Base-by-base conservation (phyloP, 1,140 invertebrate genomes). In the Drosophila yakuba region DNA sequence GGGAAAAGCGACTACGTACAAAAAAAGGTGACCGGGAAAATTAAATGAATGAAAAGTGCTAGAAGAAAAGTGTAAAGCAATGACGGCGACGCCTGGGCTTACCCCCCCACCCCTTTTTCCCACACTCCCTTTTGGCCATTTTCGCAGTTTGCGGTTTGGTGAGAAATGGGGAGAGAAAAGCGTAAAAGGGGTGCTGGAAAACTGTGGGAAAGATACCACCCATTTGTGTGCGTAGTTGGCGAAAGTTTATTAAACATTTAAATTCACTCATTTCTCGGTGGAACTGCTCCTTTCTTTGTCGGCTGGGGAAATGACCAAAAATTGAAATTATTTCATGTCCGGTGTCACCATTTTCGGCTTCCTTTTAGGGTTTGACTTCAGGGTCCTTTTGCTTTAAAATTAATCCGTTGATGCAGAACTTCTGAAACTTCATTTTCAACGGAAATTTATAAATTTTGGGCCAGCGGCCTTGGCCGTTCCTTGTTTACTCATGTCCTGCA, bases 221-320 rank as follows among this genome's bases (percentile, higher is more conserved):
- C 64, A 66, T 62, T 48, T 63, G 59, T 67, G 48, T 67, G 61
- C 67, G 64, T 71, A 71, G 64, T 69, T 71, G 67, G 43, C 60
- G 79, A 89, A 89, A 89, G 72, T 89, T 88, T 88, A 83, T 88
- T 89, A 83, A 89, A 86, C 78, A 80, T 89, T 89, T 89, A 88
- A 89, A 89, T 89, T 89, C 84, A 77, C 73, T 80, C 79, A 82
- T 83, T 80, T 59, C 56, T 41, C 69, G 68, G 88, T 75, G 64
- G 47, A 61, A 43, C 47, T 52, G 64, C 79, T 74, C 66, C 48
- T 32, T 55, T 41, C 48, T 39, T 77, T 67, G 83, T 79, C 25
- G 51, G 64, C 64, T 38, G 47, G 66, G 80, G 76, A 88, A 88
- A 88, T 84, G 80, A 63, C 80, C 81, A 72, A 89, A 86, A 89